Conservation (phyloP, 2,797 vertebrate species). For the Tokudaia muenninki region DNA sequence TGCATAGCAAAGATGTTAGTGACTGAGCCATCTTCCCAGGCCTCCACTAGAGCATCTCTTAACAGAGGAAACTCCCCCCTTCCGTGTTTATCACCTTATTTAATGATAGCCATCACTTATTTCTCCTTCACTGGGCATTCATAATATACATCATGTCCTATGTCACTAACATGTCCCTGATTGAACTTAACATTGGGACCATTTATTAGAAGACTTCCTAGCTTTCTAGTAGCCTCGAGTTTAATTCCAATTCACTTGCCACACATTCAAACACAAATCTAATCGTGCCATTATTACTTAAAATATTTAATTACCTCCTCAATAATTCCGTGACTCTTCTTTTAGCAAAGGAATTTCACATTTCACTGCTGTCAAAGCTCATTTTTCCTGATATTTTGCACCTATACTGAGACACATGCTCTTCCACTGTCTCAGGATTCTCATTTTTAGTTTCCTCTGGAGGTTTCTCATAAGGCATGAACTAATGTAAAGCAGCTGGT, state of each 20-base stretch:
- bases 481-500: constrained; percentile 10
- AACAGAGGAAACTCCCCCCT: background rate
- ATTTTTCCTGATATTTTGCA: background rate
- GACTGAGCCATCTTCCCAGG: background rate
- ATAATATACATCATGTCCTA: background rate
- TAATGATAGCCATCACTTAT: background rate
- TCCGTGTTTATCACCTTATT: background rate
- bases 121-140: background rate
- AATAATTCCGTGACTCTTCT: background rate
- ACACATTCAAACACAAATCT: background rate
- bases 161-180: background rate
- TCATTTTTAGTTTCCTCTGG: constrained; percentile 33
- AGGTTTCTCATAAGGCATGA: constrained; percentile 1
- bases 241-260: background rate
- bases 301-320: constrained; percentile 8
- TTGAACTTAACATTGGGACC: background rate
- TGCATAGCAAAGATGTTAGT: background rate
- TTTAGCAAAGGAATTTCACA: constrained; percentile 12
- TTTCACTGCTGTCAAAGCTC: background rate
- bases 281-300: constrained; percentile 3
- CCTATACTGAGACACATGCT: background rate
- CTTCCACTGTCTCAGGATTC: background rate
- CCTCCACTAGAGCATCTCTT: background rate
- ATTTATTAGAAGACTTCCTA: constrained; percentile 23
- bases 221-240: background rate